A percentile compares a stretch with the other conserved stretches of the same genome.
phyloP scores from a whole-genome alignment of 2,113 vertebrate genomes.

The Nothobranchius furzeri region DNA sequence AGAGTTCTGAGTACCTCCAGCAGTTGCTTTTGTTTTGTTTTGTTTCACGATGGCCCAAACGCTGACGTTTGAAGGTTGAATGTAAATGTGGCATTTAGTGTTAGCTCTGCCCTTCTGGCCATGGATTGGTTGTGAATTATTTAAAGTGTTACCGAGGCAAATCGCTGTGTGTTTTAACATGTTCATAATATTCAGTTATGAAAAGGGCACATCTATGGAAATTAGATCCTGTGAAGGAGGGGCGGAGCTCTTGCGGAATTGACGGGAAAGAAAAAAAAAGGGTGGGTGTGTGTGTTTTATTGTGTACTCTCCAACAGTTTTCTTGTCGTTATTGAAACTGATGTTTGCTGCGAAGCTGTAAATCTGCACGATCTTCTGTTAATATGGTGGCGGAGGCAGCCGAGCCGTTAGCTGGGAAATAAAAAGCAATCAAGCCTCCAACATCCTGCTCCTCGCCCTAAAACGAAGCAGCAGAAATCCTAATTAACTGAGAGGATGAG shows the following conservation, averaged over 20 bases:
- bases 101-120: slow-evolving; percentile 56
- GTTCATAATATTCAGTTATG: slow-evolving; percentile 70
- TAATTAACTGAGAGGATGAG: slow-evolving; percentile 77
- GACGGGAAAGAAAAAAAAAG: not conserved
- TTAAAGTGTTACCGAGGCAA: slow-evolving; percentile 56
- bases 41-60: slow-evolving; percentile 41
- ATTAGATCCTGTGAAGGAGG: slow-evolving; percentile 52
- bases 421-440: slow-evolving; percentile 81
- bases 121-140: slow-evolving; percentile 39
- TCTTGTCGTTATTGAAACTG: slow-evolving; percentile 79
- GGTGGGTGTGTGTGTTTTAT: slow-evolving; percentile 24
- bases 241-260: slow-evolving; percentile 23
- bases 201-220: slow-evolving; percentile 69
- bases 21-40: slow-evolving; percentile 16
- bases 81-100: slow-evolving; percentile 65
- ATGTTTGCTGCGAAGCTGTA: slow-evolving; percentile 75
- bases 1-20: not conserved
- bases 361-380: slow-evolving; percentile 76
- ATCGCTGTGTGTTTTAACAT: slow-evolving; percentile 69
- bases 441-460: slow-evolving; percentile 71
- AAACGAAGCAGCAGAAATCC: slow-evolving; percentile 78
- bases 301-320: slow-evolving; percentile 69
- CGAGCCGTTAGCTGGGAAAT: slow-evolving; percentile 73
- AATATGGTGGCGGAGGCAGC: slow-evolving; percentile 70
- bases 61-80: slow-evolving; percentile 42